Conservation (phyloP, 2,888 invertebrate species). For the Amphipyra tragopoginis region DNA sequence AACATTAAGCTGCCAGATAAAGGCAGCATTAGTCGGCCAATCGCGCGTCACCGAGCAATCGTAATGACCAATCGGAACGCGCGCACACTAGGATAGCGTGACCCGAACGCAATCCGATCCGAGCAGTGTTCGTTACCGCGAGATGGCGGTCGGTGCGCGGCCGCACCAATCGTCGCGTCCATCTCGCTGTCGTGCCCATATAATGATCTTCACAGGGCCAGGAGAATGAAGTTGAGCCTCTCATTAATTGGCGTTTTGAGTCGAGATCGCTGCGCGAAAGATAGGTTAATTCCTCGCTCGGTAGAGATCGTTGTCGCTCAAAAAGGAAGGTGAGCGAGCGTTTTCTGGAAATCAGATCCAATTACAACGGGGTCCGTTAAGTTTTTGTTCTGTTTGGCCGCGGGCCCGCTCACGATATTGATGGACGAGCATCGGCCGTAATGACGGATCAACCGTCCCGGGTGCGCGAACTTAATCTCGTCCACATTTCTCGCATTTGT, state of each 20-base stretch:
- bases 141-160: slow-evolving; percentile 85
- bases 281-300: slow-evolving; percentile 90
- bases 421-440: slow-evolving; percentile 77
- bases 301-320: slow-evolving; percentile 88
- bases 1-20: slow-evolving; percentile 82
- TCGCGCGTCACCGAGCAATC: slow-evolving; percentile 83
- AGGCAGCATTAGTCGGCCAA: slow-evolving; percentile 81
- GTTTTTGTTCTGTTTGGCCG: slow-evolving; percentile 88
- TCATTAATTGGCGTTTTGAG: slow-evolving; percentile 90
- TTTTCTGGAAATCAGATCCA: slow-evolving; percentile 90
- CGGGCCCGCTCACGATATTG: slow-evolving; percentile 83
- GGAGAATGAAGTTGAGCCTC: slow-evolving; percentile 90
- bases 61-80: slow-evolving; percentile 84
- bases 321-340: slow-evolving; percentile 88
- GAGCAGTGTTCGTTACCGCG: slow-evolving; percentile 87
- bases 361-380: slow-evolving; percentile 88
- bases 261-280: slow-evolving; percentile 89
- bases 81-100: slow-evolving; percentile 88
- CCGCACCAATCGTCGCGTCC: slow-evolving; percentile 88
- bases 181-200: slow-evolving; percentile 90
- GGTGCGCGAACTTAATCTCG: slow-evolving; percentile 68
- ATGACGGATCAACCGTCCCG: slow-evolving; percentile 69
- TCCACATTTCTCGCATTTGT: slow-evolving; percentile 78
- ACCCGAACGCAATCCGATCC: slow-evolving; percentile 88
- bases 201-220: slow-evolving; percentile 90